phyloP scores from a whole-genome alignment of 2,797 vertebrate species.

The Poeciliopsis presidionis region DNA sequence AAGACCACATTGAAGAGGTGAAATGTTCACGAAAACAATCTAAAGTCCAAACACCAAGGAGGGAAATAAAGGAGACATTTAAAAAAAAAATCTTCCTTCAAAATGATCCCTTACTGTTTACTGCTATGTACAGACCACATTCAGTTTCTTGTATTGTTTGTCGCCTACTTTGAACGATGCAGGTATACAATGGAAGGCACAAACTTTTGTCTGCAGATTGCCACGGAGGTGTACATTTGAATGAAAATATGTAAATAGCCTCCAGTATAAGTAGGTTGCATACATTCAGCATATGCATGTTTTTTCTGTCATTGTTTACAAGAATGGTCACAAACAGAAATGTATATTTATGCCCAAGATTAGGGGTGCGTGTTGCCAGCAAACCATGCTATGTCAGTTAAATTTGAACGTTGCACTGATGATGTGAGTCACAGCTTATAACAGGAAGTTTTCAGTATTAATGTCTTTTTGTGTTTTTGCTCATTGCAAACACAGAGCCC shows the following conservation, averaged over 20 bases:
- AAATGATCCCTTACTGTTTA: constrained; percentile 63
- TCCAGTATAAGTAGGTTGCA: constrained; percentile 40
- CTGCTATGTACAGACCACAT: constrained; percentile 77
- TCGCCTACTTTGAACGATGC: constrained; percentile 57
- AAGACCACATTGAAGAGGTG: background rate
- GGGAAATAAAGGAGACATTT: constrained; percentile 27
- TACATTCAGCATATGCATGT: constrained; percentile 19
- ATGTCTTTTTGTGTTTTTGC: background rate
- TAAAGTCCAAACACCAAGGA: background rate
- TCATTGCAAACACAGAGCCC: background rate
- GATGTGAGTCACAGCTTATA: background rate
- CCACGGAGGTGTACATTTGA: constrained; percentile 54
- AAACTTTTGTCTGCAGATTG: constrained; percentile 40
- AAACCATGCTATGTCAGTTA: background rate
- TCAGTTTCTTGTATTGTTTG: constrained; percentile 60
- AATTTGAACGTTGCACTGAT: background rate
- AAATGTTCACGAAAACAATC: constrained; percentile 1
- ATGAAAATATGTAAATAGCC: constrained; percentile 65
- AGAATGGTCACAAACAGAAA: background rate
- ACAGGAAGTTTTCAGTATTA: background rate
- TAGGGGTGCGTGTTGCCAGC: background rate
- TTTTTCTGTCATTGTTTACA: constrained; percentile 12
- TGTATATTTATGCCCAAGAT: background rate
- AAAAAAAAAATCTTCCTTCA: constrained; percentile 43
- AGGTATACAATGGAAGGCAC: constrained; percentile 61